Evolutionary conservation across 2,888 invertebrate genomes (phyloP).

Genomic region (Anagyrus pseudococci): DNA sequence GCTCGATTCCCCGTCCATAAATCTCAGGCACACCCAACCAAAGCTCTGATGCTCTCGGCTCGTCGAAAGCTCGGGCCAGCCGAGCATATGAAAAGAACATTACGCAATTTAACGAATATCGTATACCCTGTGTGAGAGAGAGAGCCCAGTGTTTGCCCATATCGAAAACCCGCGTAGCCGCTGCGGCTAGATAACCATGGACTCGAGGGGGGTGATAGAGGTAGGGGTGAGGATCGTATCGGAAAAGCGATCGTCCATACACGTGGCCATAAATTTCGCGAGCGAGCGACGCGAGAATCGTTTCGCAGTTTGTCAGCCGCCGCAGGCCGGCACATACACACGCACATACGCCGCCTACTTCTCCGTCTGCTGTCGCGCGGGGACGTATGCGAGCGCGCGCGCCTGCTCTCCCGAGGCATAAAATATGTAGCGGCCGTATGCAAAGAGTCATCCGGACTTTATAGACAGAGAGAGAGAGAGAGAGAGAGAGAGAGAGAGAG

Average conservation of each 20-base stretch:
- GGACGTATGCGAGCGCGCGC: slow-evolving; percentile 37
- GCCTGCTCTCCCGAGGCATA: slow-evolving; percentile 39
- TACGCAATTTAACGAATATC: slow-evolving; percentile 42
- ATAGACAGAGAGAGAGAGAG: too few relatives aligned
- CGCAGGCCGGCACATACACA: background rate
- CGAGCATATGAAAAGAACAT: slow-evolving; percentile 47
- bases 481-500: too few relatives aligned
- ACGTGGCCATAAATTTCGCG: slow-evolving; percentile 30
- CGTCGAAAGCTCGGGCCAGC: slow-evolving; percentile 1
- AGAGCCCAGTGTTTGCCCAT: slow-evolving; percentile 3
- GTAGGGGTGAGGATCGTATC: too few relatives aligned
- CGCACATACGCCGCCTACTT: too few relatives aligned
- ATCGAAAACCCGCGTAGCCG: slow-evolving; percentile 24
- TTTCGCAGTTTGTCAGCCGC: slow-evolving; percentile 50
- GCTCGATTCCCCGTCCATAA: too few relatives aligned
- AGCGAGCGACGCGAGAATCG: slow-evolving; percentile 47
- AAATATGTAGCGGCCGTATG: slow-evolving; percentile 46
- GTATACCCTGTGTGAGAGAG: background rate
- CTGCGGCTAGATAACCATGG: background rate
- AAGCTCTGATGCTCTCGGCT: background rate
- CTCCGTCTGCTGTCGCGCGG: background rate
- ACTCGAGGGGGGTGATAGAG: too few relatives aligned
- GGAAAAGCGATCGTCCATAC: slow-evolving; percentile 35
- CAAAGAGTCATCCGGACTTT: slow-evolving; percentile 44
- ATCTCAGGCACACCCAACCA: background rate